Evolutionary conservation across 2,888 invertebrate genomes (phyloP), one percentile per base, ranked within the genome.

Genomic region (Scrobipalpa atriplicella): DNA sequence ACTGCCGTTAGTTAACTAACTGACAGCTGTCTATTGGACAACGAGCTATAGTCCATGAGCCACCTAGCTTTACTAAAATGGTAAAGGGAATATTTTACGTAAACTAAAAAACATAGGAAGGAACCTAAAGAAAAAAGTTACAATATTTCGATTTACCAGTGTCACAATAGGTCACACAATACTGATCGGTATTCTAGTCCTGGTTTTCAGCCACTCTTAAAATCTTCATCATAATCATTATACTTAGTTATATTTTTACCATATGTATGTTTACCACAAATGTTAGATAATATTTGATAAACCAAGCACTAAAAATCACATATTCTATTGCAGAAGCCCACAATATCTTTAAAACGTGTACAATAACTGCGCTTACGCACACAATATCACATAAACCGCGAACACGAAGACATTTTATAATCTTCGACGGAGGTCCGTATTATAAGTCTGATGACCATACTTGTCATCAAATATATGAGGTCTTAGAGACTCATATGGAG

Each of bases 391-490:
- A 56, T 56, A 56, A 56, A 56, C 29, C 10, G 21, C 54, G 21
- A 21, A 21, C 54, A 29, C 7, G 13, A 19, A 7, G 54, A 29
- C 19, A 56, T 13, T 56, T 56, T 56, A 56, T 56, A 56, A 56
- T 56, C 54, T 19, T 56, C 54, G 54, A 56, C 19, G 29, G 3
- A 13, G 29, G 29, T 56, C 52, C 9, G 1, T 9, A 9, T 16
- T 52, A 52, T 39, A 52, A 52, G 52, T 5, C 19, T 29, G 54
- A 11, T 56, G 54, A 6, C 54, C 54, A 56, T 56, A 21, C 21
- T 21, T 21, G 54, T 29, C 7, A 21, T 56, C 13, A 29, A 56
- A 56, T 56, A 21, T 21, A 21, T 56, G 21, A 10, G 13, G 29
- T 18, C 29, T 21, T 13, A 21, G 21, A 11, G 9, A 13, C 21